Conservation (phyloP, 2,888 invertebrate species). For the Agrotis puta region DNA sequence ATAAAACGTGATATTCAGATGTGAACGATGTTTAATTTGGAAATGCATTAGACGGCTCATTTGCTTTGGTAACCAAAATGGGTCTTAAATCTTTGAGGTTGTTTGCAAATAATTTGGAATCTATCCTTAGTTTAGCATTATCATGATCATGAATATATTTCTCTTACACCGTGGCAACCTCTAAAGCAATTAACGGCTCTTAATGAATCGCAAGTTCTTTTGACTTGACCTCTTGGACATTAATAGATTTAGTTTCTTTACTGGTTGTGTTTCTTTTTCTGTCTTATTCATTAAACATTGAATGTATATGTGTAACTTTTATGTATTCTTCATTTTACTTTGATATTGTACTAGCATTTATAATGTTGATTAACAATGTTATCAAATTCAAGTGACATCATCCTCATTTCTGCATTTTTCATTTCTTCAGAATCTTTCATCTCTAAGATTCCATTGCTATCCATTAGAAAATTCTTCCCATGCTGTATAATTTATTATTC, state of each 20-base stretch:
- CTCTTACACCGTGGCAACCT: conserved; percentile 8
- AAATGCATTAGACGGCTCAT: conserved; percentile 43
- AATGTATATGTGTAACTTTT: too few species aligned
- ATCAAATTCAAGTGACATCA: conserved; percentile 11
- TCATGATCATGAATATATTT: conserved; percentile 17
- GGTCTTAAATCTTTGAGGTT: background rate
- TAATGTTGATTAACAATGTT: conserved; percentile 17
- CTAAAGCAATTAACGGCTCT: background rate
- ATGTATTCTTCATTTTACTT: too few species aligned
- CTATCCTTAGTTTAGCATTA: background rate
- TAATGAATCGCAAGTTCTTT: conserved; percentile 17
- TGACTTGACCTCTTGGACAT: conserved; percentile 8
- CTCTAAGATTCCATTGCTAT: conserved; percentile 17
- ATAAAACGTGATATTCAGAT: conserved; percentile 69
- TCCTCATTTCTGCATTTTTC: conserved; percentile 8
- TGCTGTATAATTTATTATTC: conserved; percentile 51
- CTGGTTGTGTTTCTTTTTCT: background rate
- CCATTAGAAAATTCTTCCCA: conserved; percentile 20
- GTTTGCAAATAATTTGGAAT: conserved; percentile 1
- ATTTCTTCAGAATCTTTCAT: conserved; percentile 29
- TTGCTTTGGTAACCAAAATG: conserved; percentile 2
- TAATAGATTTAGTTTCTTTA: conserved; percentile 7
- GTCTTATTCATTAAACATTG: too few species aligned
- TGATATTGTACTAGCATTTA: background rate
- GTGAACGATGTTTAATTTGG: conserved; percentile 36